Evolutionary conservation across 2,797 vertebrate species (phyloP).

Genomic region (Sebastes melanostomus): DNA sequence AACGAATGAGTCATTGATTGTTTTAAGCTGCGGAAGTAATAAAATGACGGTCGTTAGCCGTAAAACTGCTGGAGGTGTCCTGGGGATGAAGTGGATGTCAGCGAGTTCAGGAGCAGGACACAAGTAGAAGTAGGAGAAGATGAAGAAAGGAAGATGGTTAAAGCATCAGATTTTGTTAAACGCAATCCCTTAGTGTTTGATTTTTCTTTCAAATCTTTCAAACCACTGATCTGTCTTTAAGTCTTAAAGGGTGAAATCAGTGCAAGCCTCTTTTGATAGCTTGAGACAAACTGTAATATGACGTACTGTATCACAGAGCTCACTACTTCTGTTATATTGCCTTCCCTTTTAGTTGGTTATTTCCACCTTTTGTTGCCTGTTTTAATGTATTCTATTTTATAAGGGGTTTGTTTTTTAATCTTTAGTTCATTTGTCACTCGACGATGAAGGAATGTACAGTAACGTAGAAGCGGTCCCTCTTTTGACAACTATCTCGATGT

Average conservation of each 20-base stretch:
- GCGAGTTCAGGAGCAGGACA: background rate
- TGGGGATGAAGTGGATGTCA: background rate
- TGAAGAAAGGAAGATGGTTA: background rate
- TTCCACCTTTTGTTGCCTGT: constrained; percentile 23
- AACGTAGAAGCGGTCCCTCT: background rate
- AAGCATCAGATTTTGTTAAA: background rate
- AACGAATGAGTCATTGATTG: background rate
- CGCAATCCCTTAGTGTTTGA: background rate
- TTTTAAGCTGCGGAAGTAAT: background rate
- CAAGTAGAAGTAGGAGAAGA: background rate
- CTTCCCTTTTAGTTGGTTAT: constrained; percentile 4
- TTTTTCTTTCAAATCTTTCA: constrained; percentile 5
- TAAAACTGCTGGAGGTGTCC: background rate
- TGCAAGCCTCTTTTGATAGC: background rate
- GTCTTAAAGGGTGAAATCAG: constrained; percentile 25
- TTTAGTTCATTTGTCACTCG: constrained; percentile 1
- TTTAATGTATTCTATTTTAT: constrained; percentile 43
- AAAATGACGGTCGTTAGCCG: background rate
- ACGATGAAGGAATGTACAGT: constrained; percentile 41
- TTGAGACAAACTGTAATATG: background rate
- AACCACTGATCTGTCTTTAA: background rate
- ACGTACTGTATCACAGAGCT: constrained; percentile 8
- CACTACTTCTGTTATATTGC: background rate
- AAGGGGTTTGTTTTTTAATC: constrained; percentile 18
- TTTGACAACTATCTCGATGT: background rate